A percentile compares a stretch with the other conserved stretches of the same genome.
Conservation (phyloP, 2,888 invertebrate species). For the Tyria jacobaeae region DNA sequence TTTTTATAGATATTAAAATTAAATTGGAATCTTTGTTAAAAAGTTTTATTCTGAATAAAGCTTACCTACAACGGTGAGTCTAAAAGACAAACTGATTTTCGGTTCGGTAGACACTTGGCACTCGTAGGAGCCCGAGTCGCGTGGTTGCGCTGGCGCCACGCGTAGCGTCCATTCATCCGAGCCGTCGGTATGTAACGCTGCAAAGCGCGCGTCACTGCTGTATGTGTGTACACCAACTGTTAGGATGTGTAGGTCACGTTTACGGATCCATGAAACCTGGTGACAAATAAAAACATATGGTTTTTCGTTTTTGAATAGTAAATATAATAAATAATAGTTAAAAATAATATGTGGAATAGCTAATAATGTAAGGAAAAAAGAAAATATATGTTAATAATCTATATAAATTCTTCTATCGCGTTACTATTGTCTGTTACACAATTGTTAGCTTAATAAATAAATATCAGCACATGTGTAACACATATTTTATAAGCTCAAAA, state of each 20-base stretch:
- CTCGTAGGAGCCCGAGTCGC: conserved; percentile 96
- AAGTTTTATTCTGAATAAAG: conserved; percentile 71
- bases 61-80: conserved; percentile 92
- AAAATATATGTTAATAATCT: too few relatives aligned
- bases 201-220: conserved; percentile 89
- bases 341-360: too few relatives aligned
- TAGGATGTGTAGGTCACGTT: conserved; percentile 92
- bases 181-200: conserved; percentile 88
- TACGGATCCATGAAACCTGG: conserved; percentile 95
- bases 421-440: too few relatives aligned
- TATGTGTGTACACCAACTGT: conserved; percentile 89
- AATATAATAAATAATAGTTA: too few relatives aligned
- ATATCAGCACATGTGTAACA: too few relatives aligned
- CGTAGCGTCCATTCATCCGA: conserved; percentile 88
- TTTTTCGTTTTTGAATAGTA: too few relatives aligned
- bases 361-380: too few relatives aligned
- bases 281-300: conserved; percentile 18
- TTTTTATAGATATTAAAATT: too few relatives aligned
- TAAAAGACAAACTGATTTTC: conserved; percentile 92
- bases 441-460: too few relatives aligned
- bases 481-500: too few relatives aligned
- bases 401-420: too few relatives aligned
- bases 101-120: conserved; percentile 97
- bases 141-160: conserved; percentile 88
- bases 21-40: neutral